Evolutionary conservation across 35 echinoderm and acorn worm genomes (phyloP), one percentile per base, ranked within the genome.

Genomic region (Ptychodera flava): DNA sequence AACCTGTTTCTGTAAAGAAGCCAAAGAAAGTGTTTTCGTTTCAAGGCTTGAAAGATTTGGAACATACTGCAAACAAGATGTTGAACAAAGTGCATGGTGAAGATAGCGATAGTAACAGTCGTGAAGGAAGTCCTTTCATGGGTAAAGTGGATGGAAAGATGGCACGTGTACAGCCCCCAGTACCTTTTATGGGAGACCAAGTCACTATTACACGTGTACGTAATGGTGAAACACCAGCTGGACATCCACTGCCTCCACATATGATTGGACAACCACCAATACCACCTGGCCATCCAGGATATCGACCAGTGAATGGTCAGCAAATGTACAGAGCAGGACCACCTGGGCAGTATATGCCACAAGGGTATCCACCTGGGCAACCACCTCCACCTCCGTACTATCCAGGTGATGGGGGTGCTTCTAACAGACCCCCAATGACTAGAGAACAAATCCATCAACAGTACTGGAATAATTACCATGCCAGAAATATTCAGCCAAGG

Each of bases 91-190:
- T 64, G 22, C 45, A 64, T 6, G 45, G 45, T 64, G 6, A 64
- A 22, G 45, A 64, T 64, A 22, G 45, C 6, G 45, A 22, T 12
- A 64, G 45, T 64, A 93, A 93, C 93, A 92, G 86, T 33, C 45
- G 53, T 89, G 95, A 97, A 34, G 45, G 45, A 6, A 22, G 22
- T 64, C 6, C 6, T 12, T 6, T 22, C 45, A 12, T 64, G 22
- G 6, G 22, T 12, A 22, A 22, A 6, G 6, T 64, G 45, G 45
- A 64, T 12, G 45, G 45, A 12, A 22, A 22, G 6, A 64, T 64
- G 22, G 45, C 45, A 64, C 6, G 45, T 6, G 45, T 64, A 22
- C 45, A 64, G 22, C 45, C 45, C 22, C 45, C 45, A 12, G 45
- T 64, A 22, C 45, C 45, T 12, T 64, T 64, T 64, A 64, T 64